Percentiles rank a stretch among this genome's conserved stretches.
Conservation (phyloP, 2,113 vertebrate species). For the Erpornis zantholeuca region DNA sequence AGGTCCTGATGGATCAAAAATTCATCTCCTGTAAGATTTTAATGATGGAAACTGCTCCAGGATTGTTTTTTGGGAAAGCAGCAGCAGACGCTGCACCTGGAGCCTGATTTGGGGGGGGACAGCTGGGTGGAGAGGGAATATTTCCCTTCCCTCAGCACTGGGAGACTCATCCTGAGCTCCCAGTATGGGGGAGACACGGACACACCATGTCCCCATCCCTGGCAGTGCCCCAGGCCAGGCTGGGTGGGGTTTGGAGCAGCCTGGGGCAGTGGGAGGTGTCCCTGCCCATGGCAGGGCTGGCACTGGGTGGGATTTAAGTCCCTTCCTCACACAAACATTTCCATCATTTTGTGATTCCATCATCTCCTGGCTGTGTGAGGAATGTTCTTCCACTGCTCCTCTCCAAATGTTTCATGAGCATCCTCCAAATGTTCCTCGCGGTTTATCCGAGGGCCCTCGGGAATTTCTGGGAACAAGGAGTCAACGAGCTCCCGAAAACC, state of each 20-base stretch:
- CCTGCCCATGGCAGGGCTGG: not conserved
- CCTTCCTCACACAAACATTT: not conserved
- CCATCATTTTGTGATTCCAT: not conserved
- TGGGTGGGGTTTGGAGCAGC: not conserved
- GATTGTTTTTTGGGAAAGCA: not conserved
- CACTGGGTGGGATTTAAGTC: accelerated
- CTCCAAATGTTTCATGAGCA: not conserved
- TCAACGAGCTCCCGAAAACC: not conserved
- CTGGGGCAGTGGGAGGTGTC: not conserved
- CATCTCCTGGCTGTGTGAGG: not conserved
- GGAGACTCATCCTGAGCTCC: not conserved
- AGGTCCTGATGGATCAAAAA: not conserved
- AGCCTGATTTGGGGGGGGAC: not conserved
- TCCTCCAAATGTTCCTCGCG: not conserved
- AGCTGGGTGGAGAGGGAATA: not conserved
- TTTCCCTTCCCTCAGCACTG: not conserved
- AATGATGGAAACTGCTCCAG: not conserved
- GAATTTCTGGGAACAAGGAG: not conserved
- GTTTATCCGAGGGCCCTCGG: not conserved
- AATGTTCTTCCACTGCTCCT: not conserved
- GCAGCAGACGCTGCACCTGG: not conserved
- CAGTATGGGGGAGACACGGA: accelerated
- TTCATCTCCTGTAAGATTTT: not conserved
- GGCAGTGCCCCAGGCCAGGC: not conserved
- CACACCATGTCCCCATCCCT: not conserved